These are phyloP conservation scores for Halesus radiatus DNA, from an alignment of 1,140 invertebrate genomes.

Conservation along the genomic window DNA sequence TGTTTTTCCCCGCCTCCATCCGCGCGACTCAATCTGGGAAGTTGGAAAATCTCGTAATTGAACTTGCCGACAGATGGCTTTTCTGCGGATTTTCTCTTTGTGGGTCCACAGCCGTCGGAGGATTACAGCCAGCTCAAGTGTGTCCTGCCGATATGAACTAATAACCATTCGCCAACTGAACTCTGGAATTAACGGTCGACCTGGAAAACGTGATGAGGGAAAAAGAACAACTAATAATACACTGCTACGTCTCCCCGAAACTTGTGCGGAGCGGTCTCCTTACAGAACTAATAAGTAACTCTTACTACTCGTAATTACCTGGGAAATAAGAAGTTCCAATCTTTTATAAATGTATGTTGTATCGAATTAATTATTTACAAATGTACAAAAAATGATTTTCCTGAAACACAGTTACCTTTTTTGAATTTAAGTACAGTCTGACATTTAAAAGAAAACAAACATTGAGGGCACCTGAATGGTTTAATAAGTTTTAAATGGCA, in stretches of 20 bases:
- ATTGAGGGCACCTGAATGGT: too few species aligned
- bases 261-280: too few species aligned
- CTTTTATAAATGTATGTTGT: too few species aligned
- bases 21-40: constrained; percentile 52
- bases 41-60: constrained; percentile 56
- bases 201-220: not conserved
- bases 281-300: too few species aligned
- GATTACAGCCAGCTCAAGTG: constrained; percentile 49
- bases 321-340: too few species aligned
- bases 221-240: constrained; percentile 2
- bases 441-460: too few species aligned
- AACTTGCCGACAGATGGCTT: constrained; percentile 54
- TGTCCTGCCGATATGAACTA: constrained; percentile 47
- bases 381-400: too few species aligned
- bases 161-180: constrained; percentile 46
- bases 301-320: too few species aligned
- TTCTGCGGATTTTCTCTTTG: constrained; percentile 38
- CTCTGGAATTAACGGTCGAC: constrained; percentile 28
- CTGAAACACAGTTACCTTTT: too few species aligned
- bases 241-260: not conserved
- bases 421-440: too few species aligned
- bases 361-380: too few species aligned
- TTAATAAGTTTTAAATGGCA: too few species aligned
- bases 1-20: not conserved
- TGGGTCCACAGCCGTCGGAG: not conserved